Evolutionary conservation across 2,888 invertebrate genomes (phyloP), one percentile per base, ranked within the genome.

Genomic region (Synanthedon andrenaeformis): DNA sequence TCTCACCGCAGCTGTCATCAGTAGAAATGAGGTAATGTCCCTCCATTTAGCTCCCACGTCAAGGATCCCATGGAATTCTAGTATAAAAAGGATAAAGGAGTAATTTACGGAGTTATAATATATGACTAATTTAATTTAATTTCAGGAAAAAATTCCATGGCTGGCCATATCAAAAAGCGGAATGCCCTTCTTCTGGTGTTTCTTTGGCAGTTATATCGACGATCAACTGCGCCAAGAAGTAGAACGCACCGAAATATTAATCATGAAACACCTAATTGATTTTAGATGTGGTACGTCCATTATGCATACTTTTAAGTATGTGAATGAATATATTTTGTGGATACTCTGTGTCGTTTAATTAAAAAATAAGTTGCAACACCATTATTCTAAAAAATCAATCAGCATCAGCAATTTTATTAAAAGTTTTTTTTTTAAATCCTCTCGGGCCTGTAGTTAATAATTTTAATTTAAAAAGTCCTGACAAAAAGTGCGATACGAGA

Each of bases 211-310:
- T 51, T 74, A 66, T 45, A 58, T 79, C 2, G 67, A 72, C 23
- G 74, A 78, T 48, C 72, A 75, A 55, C 60, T 78, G 13, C 62
- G 58, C 4, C 66, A 70, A 54, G 73, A 79, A 59, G 79, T 79
- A 14, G 70, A 74, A 14, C 55, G 59, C 41, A 74, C 72, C 1
- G 73, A 78, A 8, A 65, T 67, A 5, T 55, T 74, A 0, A 71
- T 80, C 8, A 70, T 80, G 13, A 82, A 82, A 59, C 66, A 69
- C 56, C 58, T 78, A 51, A 81, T 80, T 42, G 74, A 80, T 54
- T 77, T 76, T 54, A 64, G 67, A 58, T 74, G 74, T 59, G 78
- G 82, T 81, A 62, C 63, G 72, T 57, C 11, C 4, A 35, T 48
- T 23, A 23, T 42, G 5, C 14, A 45, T 28, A 23, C n/a, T n/a